Evolutionary conservation across 2,888 invertebrate genomes (phyloP).

Genomic region (Caenorhabditis macrosperma): DNA sequence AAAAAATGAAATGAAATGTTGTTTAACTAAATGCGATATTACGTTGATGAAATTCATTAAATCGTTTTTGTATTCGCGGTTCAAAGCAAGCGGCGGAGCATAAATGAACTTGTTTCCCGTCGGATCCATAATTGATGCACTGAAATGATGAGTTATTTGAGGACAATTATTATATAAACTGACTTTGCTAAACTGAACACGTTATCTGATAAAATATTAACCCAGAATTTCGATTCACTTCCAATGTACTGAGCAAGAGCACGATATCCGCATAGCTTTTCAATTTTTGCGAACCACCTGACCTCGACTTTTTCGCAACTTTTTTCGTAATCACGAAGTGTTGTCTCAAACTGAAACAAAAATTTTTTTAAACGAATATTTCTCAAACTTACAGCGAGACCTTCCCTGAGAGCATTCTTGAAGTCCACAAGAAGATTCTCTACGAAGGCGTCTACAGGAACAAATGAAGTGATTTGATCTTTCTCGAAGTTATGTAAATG

Average conservation of each 20-base stretch:
- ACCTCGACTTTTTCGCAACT: constrained; percentile 11
- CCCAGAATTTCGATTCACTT: constrained; percentile 90
- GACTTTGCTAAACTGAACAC: constrained; percentile 92
- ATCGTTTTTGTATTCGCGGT: not conserved
- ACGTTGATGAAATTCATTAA: constrained; percentile 18
- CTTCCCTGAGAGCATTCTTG: constrained; percentile 10
- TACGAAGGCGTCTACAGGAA: constrained; percentile 25
- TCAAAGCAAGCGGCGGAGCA: not conserved
- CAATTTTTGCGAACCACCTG: constrained; percentile 94
- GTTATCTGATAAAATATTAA: constrained; percentile 92
- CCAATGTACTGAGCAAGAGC: constrained; percentile 89
- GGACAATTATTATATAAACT: not conserved
- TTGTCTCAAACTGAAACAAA: constrained; percentile 54
- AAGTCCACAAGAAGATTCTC: not conserved
- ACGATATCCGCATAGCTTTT: constrained; percentile 86
- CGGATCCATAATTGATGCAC: not conserved
- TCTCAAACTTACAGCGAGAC: constrained; percentile 18
- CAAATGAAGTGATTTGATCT: not conserved
- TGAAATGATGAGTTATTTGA: constrained; percentile 6
- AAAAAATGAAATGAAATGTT: no score
- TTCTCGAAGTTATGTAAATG: constrained; percentile 6
- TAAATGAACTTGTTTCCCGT: not conserved
- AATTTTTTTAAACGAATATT: not conserved
- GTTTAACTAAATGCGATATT: no score
- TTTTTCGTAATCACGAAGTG: constrained; percentile 47